Evolutionary conservation across 2,888 invertebrate genomes (phyloP), one percentile per base, ranked within the genome.

Genomic region (Coronaproctus castanopsis): DNA sequence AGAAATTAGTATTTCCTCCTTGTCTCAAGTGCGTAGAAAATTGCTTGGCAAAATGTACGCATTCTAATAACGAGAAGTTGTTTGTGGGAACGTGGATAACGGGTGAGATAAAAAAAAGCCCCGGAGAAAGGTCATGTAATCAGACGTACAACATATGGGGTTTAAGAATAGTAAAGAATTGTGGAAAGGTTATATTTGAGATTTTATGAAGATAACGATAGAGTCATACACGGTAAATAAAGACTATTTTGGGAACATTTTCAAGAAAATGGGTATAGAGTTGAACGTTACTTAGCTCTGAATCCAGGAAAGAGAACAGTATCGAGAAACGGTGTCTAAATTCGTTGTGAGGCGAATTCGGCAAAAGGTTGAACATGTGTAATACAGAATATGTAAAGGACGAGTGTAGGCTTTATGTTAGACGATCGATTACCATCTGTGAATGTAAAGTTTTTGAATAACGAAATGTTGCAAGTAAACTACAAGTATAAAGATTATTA

Each of bases 301-400:
- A 66, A 66, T 52, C 64, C 63, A 52, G 67, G 64, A 51, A 63
- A 62, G 55, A 61, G 65, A 54, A 59, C 63, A n/a, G n/a, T 52
- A 61, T 66, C n/a, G 61, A 65, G 0, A 66, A 66, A 62, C 61
- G 65, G 53, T 64, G 63, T 49, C 62, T 67, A 48, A 67, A 66
- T 60, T 62, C 58, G 49, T 61, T 65, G 50, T 66, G 65, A 65
- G 64, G 63, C 21, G 66, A 67, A 61, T 67, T 67, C 60, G 64
- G 62, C 55, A 62, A 63, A 55, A 50, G 61, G 57, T 24, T 59
- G 55, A 65, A 65, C 61, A 58, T 61, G 57, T 20, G 51, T 24
- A 55, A 76, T 60, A 75, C 76, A 71, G 75, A 58, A 49, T 58
- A 24, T 49, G 50, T 58, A 1, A 54, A 22, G 2, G 48, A 58